A percentile compares a stretch with the other conserved stretches of the same genome.
Conservation (phyloP, 2,113 vertebrate genomes). For the Channa maculata region DNA sequence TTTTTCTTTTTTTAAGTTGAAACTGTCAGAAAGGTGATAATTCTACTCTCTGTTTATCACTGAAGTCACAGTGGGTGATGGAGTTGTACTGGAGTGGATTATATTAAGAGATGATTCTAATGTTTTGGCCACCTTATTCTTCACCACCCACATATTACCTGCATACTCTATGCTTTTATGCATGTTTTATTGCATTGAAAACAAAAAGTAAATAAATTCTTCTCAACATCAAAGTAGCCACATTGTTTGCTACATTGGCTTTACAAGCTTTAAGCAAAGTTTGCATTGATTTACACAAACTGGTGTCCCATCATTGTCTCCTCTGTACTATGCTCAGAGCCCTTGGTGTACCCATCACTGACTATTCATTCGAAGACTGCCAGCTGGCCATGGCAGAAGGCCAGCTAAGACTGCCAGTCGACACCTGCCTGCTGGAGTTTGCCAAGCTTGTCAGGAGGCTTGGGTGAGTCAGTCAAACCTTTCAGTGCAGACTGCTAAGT, state of each 20-base stretch:
- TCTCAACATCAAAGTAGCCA: slow-evolving; percentile 16
- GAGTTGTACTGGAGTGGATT: too few species aligned
- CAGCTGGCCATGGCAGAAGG: slow-evolving; percentile 95
- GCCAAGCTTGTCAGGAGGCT: slow-evolving; percentile 93
- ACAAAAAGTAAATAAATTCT: neutral
- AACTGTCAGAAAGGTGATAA: too few species aligned
- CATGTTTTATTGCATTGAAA: slow-evolving; percentile 3
- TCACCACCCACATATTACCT: neutral
- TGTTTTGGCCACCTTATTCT: too few species aligned
- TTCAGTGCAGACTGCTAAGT: slow-evolving; percentile 30
- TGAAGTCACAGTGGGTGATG: too few species aligned
- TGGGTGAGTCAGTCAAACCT: slow-evolving; percentile 85
- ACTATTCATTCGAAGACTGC: slow-evolving; percentile 98
- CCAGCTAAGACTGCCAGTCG: slow-evolving; percentile 91
- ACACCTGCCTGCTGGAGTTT: slow-evolving; percentile 94
- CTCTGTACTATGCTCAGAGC: slow-evolving; percentile 83
- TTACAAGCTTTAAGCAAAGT: slow-evolving; percentile 4
- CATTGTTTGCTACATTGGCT: neutral
- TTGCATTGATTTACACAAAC: slow-evolving; percentile 39
- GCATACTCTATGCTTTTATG: neutral
- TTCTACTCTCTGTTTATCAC: too few species aligned
- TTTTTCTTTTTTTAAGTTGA: too few species aligned
- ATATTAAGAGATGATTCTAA: too few species aligned
- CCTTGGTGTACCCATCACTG: slow-evolving; percentile 91
- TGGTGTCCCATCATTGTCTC: slow-evolving; percentile 46